A percentile compares a stretch with the other conserved stretches of the same genome.
These are phyloP conservation scores for Manduca sexta DNA, from an alignment of 1,140 invertebrate genomes.

Conservation along the genomic window DNA sequence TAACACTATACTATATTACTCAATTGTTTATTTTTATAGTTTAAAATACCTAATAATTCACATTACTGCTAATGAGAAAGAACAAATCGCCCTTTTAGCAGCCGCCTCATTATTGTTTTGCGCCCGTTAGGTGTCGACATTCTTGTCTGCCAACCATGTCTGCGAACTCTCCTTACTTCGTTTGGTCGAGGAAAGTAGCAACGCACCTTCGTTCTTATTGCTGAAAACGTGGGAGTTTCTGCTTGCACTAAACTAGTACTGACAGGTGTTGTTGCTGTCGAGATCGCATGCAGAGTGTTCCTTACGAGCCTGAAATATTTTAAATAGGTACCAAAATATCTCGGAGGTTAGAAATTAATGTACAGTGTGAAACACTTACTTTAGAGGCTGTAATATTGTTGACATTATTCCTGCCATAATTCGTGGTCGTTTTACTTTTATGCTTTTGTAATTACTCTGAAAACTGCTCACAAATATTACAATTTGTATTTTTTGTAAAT, in stretches of 20 bases:
- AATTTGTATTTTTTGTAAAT: too few relatives aligned
- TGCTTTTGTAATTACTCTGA: too few relatives aligned
- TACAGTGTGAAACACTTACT: constrained; percentile 18
- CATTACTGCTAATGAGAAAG: constrained; percentile 76
- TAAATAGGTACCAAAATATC: not conserved
- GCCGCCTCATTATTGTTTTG: constrained; percentile 81
- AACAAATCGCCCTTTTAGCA: constrained; percentile 82
- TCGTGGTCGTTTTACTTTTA: too few relatives aligned
- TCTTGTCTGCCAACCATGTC: constrained; percentile 79
- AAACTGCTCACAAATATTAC: too few relatives aligned
- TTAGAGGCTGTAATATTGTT: constrained; percentile 44
- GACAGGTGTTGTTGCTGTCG: constrained; percentile 15
- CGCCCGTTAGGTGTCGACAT: constrained; percentile 80
- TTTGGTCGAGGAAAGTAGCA: constrained; percentile 82
- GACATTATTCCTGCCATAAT: constrained; percentile 44
- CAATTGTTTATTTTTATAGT: too few relatives aligned
- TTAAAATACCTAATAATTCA: too few relatives aligned
- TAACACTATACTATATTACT: not conserved
- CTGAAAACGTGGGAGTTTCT: constrained; percentile 36
- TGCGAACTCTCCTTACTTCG: constrained; percentile 80
- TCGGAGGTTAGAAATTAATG: too few relatives aligned
- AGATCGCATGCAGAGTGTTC: constrained; percentile 28
- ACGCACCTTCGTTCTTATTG: constrained; percentile 67
- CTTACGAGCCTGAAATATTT: constrained; percentile 32
- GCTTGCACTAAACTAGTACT: constrained; percentile 36